A percentile compares a stretch with the other conserved stretches of the same genome.
phyloP scores from a whole-genome alignment of 2,888 invertebrate genomes.

The Timema podura region DNA sequence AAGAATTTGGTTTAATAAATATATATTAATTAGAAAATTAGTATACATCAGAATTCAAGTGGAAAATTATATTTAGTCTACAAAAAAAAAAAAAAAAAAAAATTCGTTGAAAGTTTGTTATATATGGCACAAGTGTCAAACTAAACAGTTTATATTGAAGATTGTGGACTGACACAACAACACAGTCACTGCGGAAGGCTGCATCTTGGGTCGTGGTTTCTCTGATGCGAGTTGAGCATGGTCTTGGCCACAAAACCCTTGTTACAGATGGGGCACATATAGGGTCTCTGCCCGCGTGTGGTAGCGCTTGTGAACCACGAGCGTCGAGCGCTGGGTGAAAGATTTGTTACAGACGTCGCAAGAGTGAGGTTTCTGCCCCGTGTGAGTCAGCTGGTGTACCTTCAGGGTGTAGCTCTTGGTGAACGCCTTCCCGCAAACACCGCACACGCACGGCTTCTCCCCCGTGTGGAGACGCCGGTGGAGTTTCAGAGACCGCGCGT shows the following conservation, averaged over 20 bases:
- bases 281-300: slow-evolving; percentile 46
- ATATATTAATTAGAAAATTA: too few species aligned
- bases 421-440: slow-evolving; percentile 28
- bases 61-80: too few species aligned
- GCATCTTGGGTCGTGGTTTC: too few species aligned
- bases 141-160: too few species aligned
- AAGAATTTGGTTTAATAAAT: too few species aligned
- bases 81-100: too few species aligned
- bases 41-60: too few species aligned
- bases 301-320: slow-evolving; percentile 53
- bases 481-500: slow-evolving; percentile 56
- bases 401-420: slow-evolving; percentile 44
- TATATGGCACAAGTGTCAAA: too few species aligned
- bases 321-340: slow-evolving; percentile 57
- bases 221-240: slow-evolving; percentile 59
- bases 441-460: slow-evolving; percentile 57
- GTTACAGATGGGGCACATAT: slow-evolving; percentile 55
- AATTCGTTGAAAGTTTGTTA: too few species aligned
- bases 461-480: slow-evolving; percentile 59
- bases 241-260: slow-evolving; percentile 61
- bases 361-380: slow-evolving; percentile 58
- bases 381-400: slow-evolving; percentile 58
- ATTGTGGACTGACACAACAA: too few species aligned
- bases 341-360: slow-evolving; percentile 60
- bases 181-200: too few species aligned